Percentiles rank a stretch among this genome's conserved stretches.
These are phyloP conservation scores for Drosophila guanche DNA, from an alignment of 1,140 invertebrate genomes.

Conservation along the genomic window DNA sequence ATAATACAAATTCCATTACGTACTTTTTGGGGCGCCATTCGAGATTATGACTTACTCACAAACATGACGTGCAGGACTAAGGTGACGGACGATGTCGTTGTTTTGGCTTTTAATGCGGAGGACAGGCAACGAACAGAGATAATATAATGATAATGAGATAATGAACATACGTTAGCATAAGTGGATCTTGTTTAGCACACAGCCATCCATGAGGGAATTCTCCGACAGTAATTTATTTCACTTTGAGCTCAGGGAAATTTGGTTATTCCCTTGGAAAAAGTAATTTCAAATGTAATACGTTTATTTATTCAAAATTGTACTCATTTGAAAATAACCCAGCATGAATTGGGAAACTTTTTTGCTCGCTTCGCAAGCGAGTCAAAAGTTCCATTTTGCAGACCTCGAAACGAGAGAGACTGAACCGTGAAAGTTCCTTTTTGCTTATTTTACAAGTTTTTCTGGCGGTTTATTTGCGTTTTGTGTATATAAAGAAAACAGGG, in stretches of 20 bases:
- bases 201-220: not conserved
- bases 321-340: too few species aligned
- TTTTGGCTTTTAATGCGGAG: too few species aligned
- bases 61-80: not conserved
- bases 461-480: conserved; percentile 57
- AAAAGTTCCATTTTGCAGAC: conserved; percentile 27
- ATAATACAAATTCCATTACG: conserved; percentile 62
- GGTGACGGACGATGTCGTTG: too few species aligned
- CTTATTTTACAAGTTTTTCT: conserved; percentile 21
- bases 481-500: conserved; percentile 61
- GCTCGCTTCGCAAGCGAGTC: conserved; percentile 7
- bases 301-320: too few species aligned
- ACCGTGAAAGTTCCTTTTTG: conserved; percentile 46
- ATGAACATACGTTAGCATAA: not conserved
- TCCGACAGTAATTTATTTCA: conserved; percentile 25
- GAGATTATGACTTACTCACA: conserved; percentile 25
- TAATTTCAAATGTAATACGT: too few species aligned
- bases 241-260: conserved; percentile 27
- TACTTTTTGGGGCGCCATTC: conserved; percentile 18
- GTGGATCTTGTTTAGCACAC: not conserved
- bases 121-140: too few species aligned
- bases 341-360: conserved; percentile 29
- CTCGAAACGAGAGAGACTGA: conserved; percentile 4
- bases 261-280: not conserved
- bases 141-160: too few species aligned